Evolutionary conservation across 1,140 invertebrate genomes (phyloP).

Genomic region (Tetramorium simillimum): DNA sequence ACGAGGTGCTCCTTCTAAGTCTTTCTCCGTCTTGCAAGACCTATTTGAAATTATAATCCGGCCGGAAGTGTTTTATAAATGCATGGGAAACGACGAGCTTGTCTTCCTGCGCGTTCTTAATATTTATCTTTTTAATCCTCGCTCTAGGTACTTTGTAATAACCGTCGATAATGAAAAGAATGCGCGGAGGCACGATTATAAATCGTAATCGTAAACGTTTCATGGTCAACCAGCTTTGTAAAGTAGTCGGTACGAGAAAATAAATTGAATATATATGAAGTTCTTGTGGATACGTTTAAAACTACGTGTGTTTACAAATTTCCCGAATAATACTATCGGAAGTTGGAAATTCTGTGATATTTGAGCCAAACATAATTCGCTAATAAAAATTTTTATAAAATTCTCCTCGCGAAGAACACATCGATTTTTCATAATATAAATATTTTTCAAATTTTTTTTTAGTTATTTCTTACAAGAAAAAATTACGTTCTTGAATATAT

Average conservation of each 20-base stretch:
- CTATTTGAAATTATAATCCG: conserved; percentile 56
- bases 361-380: not conserved
- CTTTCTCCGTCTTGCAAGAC: not conserved
- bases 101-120: conserved; percentile 3
- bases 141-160: conserved; percentile 17
- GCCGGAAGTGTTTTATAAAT: conserved; percentile 50
- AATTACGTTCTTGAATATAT: conserved; percentile 10
- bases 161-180: conserved; percentile 16
- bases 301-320: not conserved
- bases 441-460: not conserved
- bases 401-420: not conserved
- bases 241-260: not conserved
- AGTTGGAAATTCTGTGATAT: conserved; percentile 6
- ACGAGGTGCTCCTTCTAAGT: not conserved
- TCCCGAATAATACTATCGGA: not conserved
- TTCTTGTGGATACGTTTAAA: not conserved
- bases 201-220: conserved; percentile 12
- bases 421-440: not conserved
- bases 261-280: not conserved
- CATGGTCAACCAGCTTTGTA: not conserved
- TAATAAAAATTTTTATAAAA: conserved; percentile 13
- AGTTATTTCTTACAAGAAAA: not conserved
- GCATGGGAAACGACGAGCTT: conserved; percentile 34
- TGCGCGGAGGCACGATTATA: not conserved
- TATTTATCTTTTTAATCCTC: conserved; percentile 42